Evolutionary conservation across 2,113 vertebrate species (phyloP).

Genomic region (Istiophorus platypterus): DNA sequence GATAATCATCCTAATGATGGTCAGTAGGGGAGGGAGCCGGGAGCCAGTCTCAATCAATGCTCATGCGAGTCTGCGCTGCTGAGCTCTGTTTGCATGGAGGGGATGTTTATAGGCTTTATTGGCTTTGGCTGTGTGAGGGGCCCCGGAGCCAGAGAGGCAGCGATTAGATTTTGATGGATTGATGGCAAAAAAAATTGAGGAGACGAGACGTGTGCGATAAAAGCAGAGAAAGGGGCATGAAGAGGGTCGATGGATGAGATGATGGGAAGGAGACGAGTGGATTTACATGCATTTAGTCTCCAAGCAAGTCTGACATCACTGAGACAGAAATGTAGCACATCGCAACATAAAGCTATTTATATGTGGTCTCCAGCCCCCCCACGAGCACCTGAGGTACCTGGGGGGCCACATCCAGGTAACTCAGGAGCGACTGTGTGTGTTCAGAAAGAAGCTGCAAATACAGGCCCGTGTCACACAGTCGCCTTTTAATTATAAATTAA

Average conservation of each 20-base stretch:
- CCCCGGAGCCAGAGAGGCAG: neutral
- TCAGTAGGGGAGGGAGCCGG: neutral
- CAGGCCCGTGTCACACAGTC: no score
- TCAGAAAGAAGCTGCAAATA: neutral
- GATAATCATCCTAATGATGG: slow-evolving; percentile 34
- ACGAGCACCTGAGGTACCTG: no score
- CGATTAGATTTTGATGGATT: slow-evolving; percentile 13
- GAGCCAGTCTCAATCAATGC: neutral
- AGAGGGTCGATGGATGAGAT: neutral
- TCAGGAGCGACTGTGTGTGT: no score
- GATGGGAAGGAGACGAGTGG: neutral
- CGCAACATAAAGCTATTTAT: slow-evolving; percentile 2
- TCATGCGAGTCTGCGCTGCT: neutral
- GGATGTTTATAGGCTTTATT: neutral
- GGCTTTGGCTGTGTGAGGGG: neutral
- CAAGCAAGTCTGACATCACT: slow-evolving; percentile 1
- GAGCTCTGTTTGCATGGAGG: no score
- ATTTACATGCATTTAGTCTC: neutral
- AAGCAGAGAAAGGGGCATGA: neutral
- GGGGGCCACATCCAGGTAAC: no score
- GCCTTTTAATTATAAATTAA: neutral
- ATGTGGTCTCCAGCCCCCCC: neutral
- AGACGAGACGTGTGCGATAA: neutral
- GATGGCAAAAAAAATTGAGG: neutral
- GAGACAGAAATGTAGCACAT: slow-evolving; percentile 14